Evolutionary conservation across 2,113 vertebrate genomes (phyloP), one percentile per base, ranked within the genome.

Genomic region (Lagopus muta): DNA sequence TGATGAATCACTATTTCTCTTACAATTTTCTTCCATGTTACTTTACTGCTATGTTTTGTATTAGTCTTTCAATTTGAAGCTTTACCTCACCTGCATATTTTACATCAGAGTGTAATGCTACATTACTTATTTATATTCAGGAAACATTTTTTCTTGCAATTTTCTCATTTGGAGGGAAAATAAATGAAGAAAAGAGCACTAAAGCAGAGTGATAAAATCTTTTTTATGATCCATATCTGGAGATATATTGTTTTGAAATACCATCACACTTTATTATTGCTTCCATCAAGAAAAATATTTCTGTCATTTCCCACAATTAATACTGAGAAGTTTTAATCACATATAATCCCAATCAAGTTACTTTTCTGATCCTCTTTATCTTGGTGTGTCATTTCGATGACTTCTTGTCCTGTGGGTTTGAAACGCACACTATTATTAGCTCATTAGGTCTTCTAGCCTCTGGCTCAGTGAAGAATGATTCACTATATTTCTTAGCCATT

Each of bases 381-480:
- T 90, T 94, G n/a, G 55, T 88, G 0, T 80, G 89, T 58, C 38
- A 1, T 85, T 89, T 67, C 94, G 61, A 79, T 87, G 38, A 60
- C 80, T 34, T 50, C 38, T 82, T 93, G 34, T 91, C 67, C 74
- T 82, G 22, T 1, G 28, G 40, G 54, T 92, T 50, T 75, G 70
- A 62, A 92, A 61, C 92, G 38, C 80, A 55, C 14, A 21, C 45
- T 97, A n/a, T 95, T 88, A 96, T 95, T 88, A 94, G 62, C 57
- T 94, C 88, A 90, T 96, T 94, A 96, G 77, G 78, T 89, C 73
- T 93, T 96, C 91, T 78, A 79, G 83, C 57, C 95, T 94, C 80
- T 94, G 73, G 88, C 73, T 92, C 61, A 81, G 43, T 43, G 74
- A 96, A 91, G 86, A 95, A 92, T 93, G 79, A 94, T 91, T 94